Evolutionary conservation across 2,797 vertebrate genomes (phyloP).

Genomic region (Chanos chanos): DNA sequence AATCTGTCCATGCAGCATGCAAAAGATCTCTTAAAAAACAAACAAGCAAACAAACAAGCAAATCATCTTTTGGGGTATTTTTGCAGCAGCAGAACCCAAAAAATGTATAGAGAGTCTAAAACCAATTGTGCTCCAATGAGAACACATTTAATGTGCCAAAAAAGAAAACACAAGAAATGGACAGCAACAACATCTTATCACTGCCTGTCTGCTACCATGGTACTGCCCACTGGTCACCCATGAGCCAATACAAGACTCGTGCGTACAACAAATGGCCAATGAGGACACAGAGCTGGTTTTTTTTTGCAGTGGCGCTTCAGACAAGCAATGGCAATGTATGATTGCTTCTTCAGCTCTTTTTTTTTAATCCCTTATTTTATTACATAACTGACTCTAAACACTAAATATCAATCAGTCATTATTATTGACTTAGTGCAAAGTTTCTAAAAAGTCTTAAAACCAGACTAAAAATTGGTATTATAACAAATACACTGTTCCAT

Average conservation of each 20-base stretch:
- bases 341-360: slow-evolving; percentile 21
- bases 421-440: slow-evolving; percentile 43
- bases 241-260: slow-evolving; percentile 1
- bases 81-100: background rate
- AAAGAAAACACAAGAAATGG: no score
- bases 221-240: background rate
- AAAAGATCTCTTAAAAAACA: slow-evolving; percentile 66
- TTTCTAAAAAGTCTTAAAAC: slow-evolving; percentile 15
- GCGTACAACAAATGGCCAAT: slow-evolving; percentile 28
- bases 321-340: background rate
- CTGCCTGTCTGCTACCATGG: no score
- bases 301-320: slow-evolving; percentile 12
- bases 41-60: no score
- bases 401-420: background rate
- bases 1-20: slow-evolving; percentile 74
- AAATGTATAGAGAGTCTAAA: slow-evolving; percentile 1
- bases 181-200: no score
- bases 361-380: slow-evolving; percentile 10
- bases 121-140: slow-evolving; percentile 4
- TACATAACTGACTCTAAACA: slow-evolving; percentile 18
- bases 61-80: background rate
- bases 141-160: slow-evolving; percentile 11
- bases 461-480: slow-evolving; percentile 8
- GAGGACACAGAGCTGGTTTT: slow-evolving; percentile 13
- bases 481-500: background rate